A percentile compares a stretch with the other conserved stretches of the same genome.
phyloP scores from a whole-genome alignment of 2,113 vertebrate species.

The Prochilodus magdalenae region DNA sequence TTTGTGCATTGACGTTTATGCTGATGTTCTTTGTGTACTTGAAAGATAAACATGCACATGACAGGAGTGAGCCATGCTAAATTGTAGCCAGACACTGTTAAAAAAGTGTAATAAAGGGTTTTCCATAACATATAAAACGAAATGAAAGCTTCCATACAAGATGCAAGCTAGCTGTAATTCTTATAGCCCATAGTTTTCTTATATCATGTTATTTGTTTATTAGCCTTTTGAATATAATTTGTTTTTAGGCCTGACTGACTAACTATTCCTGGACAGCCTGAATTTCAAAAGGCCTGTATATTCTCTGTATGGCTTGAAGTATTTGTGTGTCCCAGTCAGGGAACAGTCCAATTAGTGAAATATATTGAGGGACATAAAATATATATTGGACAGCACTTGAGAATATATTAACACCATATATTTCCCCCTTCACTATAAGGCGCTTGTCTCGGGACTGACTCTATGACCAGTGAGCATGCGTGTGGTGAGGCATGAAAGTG shows the following conservation, averaged over 20 bases:
- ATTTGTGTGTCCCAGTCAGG: not conserved
- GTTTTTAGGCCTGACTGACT: not conserved
- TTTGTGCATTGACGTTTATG: too few relatives aligned
- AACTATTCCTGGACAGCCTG: not conserved
- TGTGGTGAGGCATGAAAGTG: not conserved
- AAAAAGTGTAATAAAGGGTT: not conserved
- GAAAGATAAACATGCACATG: too few relatives aligned
- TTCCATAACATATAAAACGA: not conserved
- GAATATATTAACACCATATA: conserved; percentile 2
- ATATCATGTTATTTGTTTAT: too few relatives aligned
- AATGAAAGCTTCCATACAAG: not conserved
- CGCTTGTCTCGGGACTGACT: not conserved
- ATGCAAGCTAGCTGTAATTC: too few relatives aligned
- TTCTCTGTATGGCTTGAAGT: not conserved
- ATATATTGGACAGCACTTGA: not conserved
- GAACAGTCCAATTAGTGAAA: not conserved
- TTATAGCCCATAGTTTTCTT: not conserved
- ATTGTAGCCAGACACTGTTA: not conserved
- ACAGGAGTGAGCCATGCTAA: not conserved
- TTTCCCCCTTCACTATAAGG: not conserved
- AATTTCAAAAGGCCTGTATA: not conserved
- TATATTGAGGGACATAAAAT: not conserved
- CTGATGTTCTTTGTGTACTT: too few relatives aligned
- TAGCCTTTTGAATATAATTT: too few relatives aligned
- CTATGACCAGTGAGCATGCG: not conserved